These are phyloP conservation scores for Cheirogaleus medius DNA, from an alignment of 2,113 vertebrate species.

Conservation along the genomic window DNA sequence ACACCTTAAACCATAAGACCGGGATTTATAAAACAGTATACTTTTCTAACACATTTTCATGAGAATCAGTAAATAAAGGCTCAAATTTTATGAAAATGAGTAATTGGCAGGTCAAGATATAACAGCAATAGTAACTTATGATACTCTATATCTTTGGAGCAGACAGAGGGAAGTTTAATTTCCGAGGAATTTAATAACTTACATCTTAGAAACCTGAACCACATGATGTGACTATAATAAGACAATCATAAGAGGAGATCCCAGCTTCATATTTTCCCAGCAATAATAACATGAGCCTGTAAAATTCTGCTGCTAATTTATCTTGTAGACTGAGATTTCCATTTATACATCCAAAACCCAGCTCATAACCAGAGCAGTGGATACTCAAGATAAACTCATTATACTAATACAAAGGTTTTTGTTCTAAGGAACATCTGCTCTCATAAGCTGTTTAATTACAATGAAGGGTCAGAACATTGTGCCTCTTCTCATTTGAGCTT, in stretches of 20 bases:
- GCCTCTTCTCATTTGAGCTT: neutral
- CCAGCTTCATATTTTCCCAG: conserved; percentile 32
- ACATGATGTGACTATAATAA: neutral
- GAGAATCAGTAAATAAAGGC: neutral
- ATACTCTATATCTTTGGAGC: conserved; percentile 9
- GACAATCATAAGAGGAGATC: neutral
- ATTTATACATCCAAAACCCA: neutral
- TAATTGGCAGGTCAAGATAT: neutral
- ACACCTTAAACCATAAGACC: neutral
- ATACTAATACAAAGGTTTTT: neutral
- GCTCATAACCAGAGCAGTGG: neutral
- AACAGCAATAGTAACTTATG: neutral
- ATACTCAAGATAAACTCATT: conserved; percentile 23
- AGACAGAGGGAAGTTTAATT: conserved; percentile 19
- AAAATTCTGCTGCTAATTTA: conserved; percentile 8
- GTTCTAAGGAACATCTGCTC: conserved; percentile 48
- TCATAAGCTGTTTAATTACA: conserved; percentile 36
- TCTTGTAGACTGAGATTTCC: neutral
- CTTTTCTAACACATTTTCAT: neutral
- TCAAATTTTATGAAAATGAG: conserved; percentile 6
- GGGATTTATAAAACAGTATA: conserved; percentile 8
- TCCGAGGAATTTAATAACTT: neutral
- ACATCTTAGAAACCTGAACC: neutral
- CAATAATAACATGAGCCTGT: neutral
- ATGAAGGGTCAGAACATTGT: conserved; percentile 6